These are phyloP conservation scores for Palythoa heliodiscus DNA, from an alignment of 92 coral and sea anemone genomes.

Conservation along the genomic window DNA sequence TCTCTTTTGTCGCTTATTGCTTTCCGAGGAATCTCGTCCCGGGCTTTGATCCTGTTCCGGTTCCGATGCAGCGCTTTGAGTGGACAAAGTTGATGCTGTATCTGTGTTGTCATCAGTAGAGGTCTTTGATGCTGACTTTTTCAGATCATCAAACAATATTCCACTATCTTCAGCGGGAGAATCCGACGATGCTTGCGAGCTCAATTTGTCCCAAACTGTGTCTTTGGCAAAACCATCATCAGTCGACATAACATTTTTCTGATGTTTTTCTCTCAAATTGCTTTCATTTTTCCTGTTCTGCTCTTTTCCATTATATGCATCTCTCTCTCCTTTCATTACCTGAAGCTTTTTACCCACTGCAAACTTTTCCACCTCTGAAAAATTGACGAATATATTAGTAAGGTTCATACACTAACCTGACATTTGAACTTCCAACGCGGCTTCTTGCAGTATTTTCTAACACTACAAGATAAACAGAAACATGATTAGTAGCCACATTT, in stretches of 20 bases:
- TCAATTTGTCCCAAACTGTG: slow-evolving; percentile 44
- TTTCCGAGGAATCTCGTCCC: background rate
- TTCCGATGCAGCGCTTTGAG: slow-evolving; percentile 47
- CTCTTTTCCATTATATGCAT: slow-evolving; percentile 13
- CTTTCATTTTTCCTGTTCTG: slow-evolving; percentile 10
- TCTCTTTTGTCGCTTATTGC: background rate
- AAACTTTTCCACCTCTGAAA: slow-evolving; percentile 38
- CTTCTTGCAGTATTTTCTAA: slow-evolving; percentile 44
- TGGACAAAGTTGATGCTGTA: slow-evolving; percentile 41
- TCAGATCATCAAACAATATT: slow-evolving; percentile 19
- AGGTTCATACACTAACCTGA: slow-evolving; percentile 20
- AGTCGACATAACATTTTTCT: slow-evolving; percentile 36
- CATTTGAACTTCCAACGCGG: slow-evolving; percentile 23
- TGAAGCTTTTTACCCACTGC: slow-evolving; percentile 29
- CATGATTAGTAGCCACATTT: background rate
- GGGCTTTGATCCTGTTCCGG: slow-evolving; percentile 12
- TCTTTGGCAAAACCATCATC: slow-evolving; percentile 51
- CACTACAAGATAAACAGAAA: slow-evolving; percentile 30
- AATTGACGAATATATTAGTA: slow-evolving; percentile 23
- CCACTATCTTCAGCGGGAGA: slow-evolving; percentile 18
- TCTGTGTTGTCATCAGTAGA: slow-evolving; percentile 51
- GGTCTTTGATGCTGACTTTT: slow-evolving; percentile 37
- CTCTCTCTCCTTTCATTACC: slow-evolving; percentile 36
- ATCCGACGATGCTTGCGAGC: slow-evolving; percentile 15
- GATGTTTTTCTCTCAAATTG: slow-evolving; percentile 18